Evolutionary conservation across 2,888 invertebrate genomes (phyloP).

Genomic region (Acleris holmiana): DNA sequence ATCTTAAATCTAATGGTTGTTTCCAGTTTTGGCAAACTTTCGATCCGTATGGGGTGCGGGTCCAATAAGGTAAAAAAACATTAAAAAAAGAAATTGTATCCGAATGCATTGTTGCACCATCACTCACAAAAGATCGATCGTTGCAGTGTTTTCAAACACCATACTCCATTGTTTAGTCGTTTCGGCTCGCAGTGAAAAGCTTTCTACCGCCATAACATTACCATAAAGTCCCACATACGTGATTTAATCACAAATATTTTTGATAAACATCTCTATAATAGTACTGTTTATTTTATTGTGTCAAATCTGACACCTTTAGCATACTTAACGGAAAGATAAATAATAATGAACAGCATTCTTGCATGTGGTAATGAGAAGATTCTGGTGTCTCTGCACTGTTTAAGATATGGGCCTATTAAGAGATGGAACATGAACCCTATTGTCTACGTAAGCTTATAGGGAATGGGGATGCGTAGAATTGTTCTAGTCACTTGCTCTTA

Average conservation of each 20-base stretch:
- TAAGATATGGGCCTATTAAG: conserved; percentile 56
- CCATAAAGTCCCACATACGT: conserved; percentile 71
- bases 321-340: conserved; percentile 51
- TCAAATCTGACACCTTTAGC: conserved; percentile 55
- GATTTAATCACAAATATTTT: conserved; percentile 70
- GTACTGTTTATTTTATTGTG: conserved; percentile 52
- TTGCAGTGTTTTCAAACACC: conserved; percentile 49
- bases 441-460: conserved; percentile 52
- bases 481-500: conserved; percentile 34
- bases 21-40: not conserved
- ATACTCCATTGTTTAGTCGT: conserved; percentile 61
- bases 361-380: conserved; percentile 56
- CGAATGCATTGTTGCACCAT: conserved; percentile 23
- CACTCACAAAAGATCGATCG: conserved; percentile 36
- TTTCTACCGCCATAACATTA: conserved; percentile 68
- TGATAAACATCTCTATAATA: conserved; percentile 61
- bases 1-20: not conserved
- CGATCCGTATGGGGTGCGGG: not conserved
- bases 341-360: conserved; percentile 56
- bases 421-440: conserved; percentile 51
- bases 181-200: conserved; percentile 53
- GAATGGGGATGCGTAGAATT: conserved; percentile 47
- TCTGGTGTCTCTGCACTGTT: conserved; percentile 34
- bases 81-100: conserved; percentile 19
- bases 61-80: not conserved